Evolutionary conservation across 1,140 invertebrate genomes (phyloP).

Genomic region (Mesaphorura yosii): DNA sequence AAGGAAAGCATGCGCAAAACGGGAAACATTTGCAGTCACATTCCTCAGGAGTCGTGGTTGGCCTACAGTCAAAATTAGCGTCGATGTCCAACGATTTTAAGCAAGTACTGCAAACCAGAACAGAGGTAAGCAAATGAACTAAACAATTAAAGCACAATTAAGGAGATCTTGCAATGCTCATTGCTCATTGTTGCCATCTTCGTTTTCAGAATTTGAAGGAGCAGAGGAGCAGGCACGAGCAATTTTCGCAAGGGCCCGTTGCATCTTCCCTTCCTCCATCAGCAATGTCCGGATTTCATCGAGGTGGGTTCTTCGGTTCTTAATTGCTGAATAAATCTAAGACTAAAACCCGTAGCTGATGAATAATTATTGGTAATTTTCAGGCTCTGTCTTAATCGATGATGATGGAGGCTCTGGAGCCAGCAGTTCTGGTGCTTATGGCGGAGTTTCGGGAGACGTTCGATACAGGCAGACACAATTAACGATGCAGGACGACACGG

Average conservation of each 20-base stretch:
- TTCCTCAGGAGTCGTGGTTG: slow-evolving; percentile 88
- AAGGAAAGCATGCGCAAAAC: slow-evolving; percentile 37
- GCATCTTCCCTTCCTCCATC: slow-evolving; percentile 57
- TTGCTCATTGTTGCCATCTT: slow-evolving; percentile 7
- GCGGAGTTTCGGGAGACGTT: slow-evolving; percentile 58
- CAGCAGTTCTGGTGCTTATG: no score
- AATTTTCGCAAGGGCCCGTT: slow-evolving; percentile 72
- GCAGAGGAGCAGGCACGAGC: slow-evolving; percentile 82
- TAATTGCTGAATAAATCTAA: not conserved
- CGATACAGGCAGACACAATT: slow-evolving; percentile 24
- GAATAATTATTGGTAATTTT: not conserved
- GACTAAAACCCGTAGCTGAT: not conserved
- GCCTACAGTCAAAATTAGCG: slow-evolving; percentile 87
- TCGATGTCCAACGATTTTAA: slow-evolving; percentile 96
- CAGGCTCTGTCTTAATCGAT: slow-evolving; percentile 44
- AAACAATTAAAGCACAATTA: no score
- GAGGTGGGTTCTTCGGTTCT: slow-evolving; percentile 38
- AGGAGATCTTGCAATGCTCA: no score
- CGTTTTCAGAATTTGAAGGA: slow-evolving; percentile 78
- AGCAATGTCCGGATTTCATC: slow-evolving; percentile 49
- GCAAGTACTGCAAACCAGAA: slow-evolving; percentile 76
- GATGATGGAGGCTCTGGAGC: slow-evolving; percentile 41
- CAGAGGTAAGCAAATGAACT: slow-evolving; percentile 49
- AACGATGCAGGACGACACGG: slow-evolving; percentile 52
- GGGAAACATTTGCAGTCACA: slow-evolving; percentile 80